These are phyloP conservation scores for Nezara viridula DNA, from an alignment of 2,888 invertebrate genomes.

Conservation along the genomic window DNA sequence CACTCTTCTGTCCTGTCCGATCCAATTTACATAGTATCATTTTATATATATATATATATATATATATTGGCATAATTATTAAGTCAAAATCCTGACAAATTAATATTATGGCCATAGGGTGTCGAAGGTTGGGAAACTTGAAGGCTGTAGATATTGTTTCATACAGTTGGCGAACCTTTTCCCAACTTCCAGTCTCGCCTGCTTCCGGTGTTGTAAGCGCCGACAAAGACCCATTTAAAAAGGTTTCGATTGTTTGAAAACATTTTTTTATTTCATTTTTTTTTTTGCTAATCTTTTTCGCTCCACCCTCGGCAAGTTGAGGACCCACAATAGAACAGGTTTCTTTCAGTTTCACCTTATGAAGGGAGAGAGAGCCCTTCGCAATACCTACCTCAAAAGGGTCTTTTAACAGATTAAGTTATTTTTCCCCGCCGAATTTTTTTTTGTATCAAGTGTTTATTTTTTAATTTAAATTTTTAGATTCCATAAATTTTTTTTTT, in stretches of 20 bases:
- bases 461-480: too few species aligned
- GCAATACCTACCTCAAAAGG: background rate
- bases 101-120: background rate
- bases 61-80: background rate
- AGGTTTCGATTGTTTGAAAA: constrained; percentile 27
- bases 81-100: background rate
- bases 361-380: background rate
- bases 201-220: background rate
- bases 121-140: background rate
- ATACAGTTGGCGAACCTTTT: background rate
- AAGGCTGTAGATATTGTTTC: background rate
- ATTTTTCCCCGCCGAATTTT: background rate
- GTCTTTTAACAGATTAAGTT: background rate
- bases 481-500: too few species aligned
- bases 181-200: background rate
- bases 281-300: background rate
- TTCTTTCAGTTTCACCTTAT: constrained; percentile 1
- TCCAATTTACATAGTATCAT: background rate
- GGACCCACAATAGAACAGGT: constrained; percentile 4
- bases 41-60: too few species aligned
- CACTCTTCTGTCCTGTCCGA: background rate
- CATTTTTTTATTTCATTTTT: background rate
- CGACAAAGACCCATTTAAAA: constrained; percentile 23
- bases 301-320: background rate
- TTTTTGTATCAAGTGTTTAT: too few species aligned